A percentile compares a stretch with the other conserved stretches of the same genome.
phyloP scores from a whole-genome alignment of 1,140 invertebrate genomes.

The Eriosoma lanigerum region DNA sequence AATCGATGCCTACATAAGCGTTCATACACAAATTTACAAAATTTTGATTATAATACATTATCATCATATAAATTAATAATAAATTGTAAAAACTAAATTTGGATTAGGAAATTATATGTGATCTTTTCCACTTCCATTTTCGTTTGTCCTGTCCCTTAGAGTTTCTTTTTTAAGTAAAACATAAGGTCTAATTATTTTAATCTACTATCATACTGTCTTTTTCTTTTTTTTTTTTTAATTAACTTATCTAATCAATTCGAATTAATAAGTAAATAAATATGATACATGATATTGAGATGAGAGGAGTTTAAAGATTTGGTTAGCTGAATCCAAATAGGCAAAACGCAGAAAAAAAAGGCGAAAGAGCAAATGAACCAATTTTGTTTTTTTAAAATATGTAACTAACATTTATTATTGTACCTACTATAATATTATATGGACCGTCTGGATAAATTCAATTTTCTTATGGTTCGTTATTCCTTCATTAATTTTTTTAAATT shows the following conservation, averaged over 20 bases:
- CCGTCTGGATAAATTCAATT: background rate
- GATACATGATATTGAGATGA: too few species aligned
- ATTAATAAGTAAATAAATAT: too few species aligned
- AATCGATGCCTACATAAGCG: slow-evolving; percentile 72
- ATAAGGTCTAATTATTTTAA: too few species aligned
- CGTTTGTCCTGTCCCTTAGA: background rate
- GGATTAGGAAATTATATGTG: too few species aligned
- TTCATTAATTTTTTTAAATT: background rate
- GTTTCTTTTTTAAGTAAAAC: too few species aligned
- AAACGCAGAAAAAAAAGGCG: too few species aligned
- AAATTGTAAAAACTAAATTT: background rate
- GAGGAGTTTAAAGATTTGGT: too few species aligned
- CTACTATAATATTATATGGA: too few species aligned
- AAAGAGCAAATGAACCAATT: too few species aligned
- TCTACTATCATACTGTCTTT: background rate
- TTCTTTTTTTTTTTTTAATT: background rate
- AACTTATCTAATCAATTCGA: background rate
- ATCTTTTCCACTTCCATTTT: background rate
- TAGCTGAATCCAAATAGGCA: too few species aligned
- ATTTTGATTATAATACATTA: slow-evolving; percentile 18
- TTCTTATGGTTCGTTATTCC: background rate
- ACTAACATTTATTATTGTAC: background rate
- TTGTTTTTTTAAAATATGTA: too few species aligned
- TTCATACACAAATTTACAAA: slow-evolving; percentile 33
- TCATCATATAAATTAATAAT: too few species aligned